A percentile compares a stretch with the other conserved stretches of the same genome.
phyloP scores from a whole-genome alignment of 2,113 vertebrate species.

The Dipodomys merriami region DNA sequence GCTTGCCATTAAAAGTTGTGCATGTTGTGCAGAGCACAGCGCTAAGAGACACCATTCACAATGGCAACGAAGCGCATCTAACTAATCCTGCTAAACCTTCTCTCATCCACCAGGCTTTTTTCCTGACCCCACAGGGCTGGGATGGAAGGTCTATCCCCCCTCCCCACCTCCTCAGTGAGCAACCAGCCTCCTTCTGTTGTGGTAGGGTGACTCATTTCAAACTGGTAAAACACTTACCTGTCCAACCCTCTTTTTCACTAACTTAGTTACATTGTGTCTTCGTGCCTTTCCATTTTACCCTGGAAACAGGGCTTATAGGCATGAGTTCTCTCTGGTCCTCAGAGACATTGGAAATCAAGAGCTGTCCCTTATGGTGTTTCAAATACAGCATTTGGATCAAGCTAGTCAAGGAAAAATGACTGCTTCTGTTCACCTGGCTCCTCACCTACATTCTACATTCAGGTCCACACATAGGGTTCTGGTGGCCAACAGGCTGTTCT shows the following conservation, averaged over 20 bases:
- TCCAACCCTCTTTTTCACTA: neutral
- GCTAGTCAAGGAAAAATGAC: neutral
- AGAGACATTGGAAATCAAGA: neutral
- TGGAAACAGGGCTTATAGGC: neutral
- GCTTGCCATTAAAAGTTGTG: neutral
- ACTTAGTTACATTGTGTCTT: neutral
- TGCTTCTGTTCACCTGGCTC: neutral
- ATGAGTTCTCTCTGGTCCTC: neutral
- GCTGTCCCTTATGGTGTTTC: neutral
- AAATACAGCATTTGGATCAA: neutral
- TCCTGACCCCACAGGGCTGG: neutral
- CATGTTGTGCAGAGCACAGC: neutral
- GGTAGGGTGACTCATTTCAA: neutral
- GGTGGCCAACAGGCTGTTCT: neutral
- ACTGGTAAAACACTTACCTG: neutral
- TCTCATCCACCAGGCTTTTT: neutral
- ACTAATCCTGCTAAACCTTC: too few species aligned
- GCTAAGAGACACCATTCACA: fast-evolving
- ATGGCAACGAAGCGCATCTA: neutral
- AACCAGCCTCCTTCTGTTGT: neutral
- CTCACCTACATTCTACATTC: neutral
- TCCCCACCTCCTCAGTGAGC: neutral
- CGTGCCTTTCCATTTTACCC: neutral
- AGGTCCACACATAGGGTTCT: neutral
- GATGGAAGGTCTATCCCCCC: too few species aligned